Conservation (phyloP, 1,140 invertebrate species). For the Scaptomyza hsui region DNA sequence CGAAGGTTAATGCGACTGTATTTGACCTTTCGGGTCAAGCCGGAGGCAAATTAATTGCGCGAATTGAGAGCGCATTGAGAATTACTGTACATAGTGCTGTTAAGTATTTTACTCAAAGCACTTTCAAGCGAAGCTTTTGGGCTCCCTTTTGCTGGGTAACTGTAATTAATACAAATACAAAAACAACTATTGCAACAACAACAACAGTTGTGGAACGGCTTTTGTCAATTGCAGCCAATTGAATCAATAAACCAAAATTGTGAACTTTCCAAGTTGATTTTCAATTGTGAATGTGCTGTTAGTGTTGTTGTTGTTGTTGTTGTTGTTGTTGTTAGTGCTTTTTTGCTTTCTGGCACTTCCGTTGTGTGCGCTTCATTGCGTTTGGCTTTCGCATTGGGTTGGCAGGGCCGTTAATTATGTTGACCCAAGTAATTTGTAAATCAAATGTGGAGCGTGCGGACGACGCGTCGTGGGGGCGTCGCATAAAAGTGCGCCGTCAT, state of each 20-base stretch:
- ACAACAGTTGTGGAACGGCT: neutral
- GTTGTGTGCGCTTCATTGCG: constrained; percentile 30
- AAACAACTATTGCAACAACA: neutral
- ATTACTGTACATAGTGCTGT: neutral
- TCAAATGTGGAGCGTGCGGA: constrained; percentile 50
- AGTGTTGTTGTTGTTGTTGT: constrained; percentile 10
- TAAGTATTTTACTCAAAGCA: too few species aligned
- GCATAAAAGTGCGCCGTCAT: constrained; percentile 56
- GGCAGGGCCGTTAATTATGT: constrained; percentile 67
- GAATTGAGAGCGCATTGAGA: constrained; percentile 47
- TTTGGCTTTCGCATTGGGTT: constrained; percentile 25
- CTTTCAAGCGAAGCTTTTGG: neutral
- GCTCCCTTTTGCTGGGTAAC: constrained; percentile 4
- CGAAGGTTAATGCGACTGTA: constrained; percentile 82
- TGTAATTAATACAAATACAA: constrained; percentile 64
- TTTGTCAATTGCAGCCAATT: constrained; percentile 70
- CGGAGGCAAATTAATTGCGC: constrained; percentile 76
- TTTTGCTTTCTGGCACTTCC: constrained; percentile 55
- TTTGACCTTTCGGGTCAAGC: constrained; percentile 76
- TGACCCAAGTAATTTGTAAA: constrained; percentile 67
- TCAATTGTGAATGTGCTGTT: constrained; percentile 32
- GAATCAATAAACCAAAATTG: constrained; percentile 62
- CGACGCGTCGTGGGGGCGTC: constrained; percentile 28
- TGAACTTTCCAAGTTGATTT: constrained; percentile 43
- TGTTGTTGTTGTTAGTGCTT: too few species aligned